phyloP scores from a whole-genome alignment of 1,140 invertebrate genomes.

The Sinonovacula constricta region DNA sequence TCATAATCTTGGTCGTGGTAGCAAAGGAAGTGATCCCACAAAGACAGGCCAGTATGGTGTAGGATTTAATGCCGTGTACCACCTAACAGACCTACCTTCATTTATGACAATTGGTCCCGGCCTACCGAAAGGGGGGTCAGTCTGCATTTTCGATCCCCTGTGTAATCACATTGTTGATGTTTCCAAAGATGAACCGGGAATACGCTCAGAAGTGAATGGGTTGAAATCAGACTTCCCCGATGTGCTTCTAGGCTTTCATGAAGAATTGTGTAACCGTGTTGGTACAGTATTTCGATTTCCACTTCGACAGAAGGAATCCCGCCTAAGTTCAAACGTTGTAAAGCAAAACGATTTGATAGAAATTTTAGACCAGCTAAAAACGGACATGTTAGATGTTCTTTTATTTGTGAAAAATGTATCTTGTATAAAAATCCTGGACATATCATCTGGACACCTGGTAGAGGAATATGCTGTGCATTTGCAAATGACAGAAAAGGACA shows the following conservation, averaged over 20 bases:
- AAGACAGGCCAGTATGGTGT: slow-evolving; percentile 74
- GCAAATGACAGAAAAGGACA: background rate
- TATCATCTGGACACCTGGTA: slow-evolving; percentile 47
- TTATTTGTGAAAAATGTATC: slow-evolving; percentile 68
- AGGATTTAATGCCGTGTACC: slow-evolving; percentile 77
- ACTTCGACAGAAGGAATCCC: slow-evolving; percentile 56
- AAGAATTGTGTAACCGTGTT: slow-evolving; percentile 6
- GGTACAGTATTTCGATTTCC: slow-evolving; percentile 71
- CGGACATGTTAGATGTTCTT: slow-evolving; percentile 62
- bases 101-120: slow-evolving; percentile 65
- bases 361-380: slow-evolving; percentile 60
- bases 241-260: slow-evolving; percentile 58
- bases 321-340: slow-evolving; percentile 52
- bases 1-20: slow-evolving; percentile 69
- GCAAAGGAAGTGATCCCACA: slow-evolving; percentile 62
- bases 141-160: slow-evolving; percentile 74
- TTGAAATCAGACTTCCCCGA: slow-evolving; percentile 59
- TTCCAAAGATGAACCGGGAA: slow-evolving; percentile 57
- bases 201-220: slow-evolving; percentile 50
- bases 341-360: slow-evolving; percentile 35
- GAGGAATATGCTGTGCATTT: slow-evolving; percentile 27
- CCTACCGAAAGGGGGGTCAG: slow-evolving; percentile 53
- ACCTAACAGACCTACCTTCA: slow-evolving; percentile 74
- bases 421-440: slow-evolving; percentile 61
- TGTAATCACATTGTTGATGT: slow-evolving; percentile 63